Conservation (phyloP, 2,888 invertebrate species). For the Magallana nippona region DNA sequence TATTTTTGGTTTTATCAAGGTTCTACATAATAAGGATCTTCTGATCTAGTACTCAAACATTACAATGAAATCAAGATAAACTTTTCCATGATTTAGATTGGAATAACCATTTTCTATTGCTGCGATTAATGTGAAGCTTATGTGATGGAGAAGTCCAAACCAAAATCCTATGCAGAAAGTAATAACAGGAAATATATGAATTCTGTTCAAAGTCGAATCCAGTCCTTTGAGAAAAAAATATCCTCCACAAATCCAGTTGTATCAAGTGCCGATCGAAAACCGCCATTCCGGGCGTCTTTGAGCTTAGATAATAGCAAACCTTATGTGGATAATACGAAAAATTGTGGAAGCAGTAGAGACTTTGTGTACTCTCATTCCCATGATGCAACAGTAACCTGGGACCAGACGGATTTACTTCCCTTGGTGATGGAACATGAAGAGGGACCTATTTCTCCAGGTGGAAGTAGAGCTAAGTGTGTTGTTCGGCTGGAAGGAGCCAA, state of each 20-base stretch:
- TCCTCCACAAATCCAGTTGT: neutral
- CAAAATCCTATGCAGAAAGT: neutral
- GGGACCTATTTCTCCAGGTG: constrained; percentile 10
- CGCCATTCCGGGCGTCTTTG: neutral
- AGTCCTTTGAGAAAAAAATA: constrained; percentile 26
- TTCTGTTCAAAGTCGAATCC: constrained; percentile 13
- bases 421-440: constrained; percentile 22
- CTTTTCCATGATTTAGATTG: constrained; percentile 8
- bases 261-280: neutral
- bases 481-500: constrained; percentile 92
- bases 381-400: constrained; percentile 29
- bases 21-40: neutral
- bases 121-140: constrained; percentile 1
- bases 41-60: neutral
- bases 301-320: constrained; percentile 1
- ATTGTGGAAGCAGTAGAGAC: neutral
- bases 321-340: constrained; percentile 5
- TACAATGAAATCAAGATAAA: neutral
- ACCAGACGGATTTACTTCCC: constrained; percentile 16
- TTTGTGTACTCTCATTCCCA: constrained; percentile 17
- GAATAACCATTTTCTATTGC: neutral
- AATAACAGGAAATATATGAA: neutral
- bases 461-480: constrained; percentile 83
- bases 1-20: neutral
- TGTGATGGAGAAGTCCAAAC: constrained; percentile 4